Conservation (phyloP, 1,140 invertebrate genomes). For the Eurytemora carolleeae region DNA sequence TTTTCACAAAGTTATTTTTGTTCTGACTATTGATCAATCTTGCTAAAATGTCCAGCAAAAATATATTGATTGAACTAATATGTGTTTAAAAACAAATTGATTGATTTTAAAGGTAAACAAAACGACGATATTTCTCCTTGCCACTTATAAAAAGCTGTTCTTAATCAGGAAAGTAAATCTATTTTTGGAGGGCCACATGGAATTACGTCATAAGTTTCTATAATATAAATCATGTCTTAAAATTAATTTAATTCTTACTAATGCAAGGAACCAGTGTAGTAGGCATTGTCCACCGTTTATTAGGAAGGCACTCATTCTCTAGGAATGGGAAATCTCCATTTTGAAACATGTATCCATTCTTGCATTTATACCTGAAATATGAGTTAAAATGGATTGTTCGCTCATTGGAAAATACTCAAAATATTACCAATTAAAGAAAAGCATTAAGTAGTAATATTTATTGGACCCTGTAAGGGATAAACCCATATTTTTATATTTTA, state of each 20-base stretch:
- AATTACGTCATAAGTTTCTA: no score
- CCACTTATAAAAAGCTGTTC: neutral
- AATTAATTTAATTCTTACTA: neutral
- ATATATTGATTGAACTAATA: neutral
- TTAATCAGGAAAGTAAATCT: neutral
- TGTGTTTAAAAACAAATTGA: neutral
- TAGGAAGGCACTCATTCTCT: neutral
- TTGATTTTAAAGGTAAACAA: neutral
- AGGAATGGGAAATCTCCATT: neutral
- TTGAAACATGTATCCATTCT: neutral
- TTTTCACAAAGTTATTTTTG: neutral
- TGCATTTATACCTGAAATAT: neutral
- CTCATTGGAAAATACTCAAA: no score
- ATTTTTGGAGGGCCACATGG: no score
- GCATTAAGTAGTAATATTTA: no score
- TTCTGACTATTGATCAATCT: neutral
- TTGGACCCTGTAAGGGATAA: no score
- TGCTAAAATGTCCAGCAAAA: neutral
- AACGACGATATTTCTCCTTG: neutral
- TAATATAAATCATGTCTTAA: neutral
- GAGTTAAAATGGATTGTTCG: no score
- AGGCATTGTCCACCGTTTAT: neutral
- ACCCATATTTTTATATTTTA: no score
- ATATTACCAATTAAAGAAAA: no score
- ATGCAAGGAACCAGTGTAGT: neutral